These are phyloP conservation scores for Xanthia icteritia DNA, from an alignment of 2,888 invertebrate genomes.

Conservation along the genomic window DNA sequence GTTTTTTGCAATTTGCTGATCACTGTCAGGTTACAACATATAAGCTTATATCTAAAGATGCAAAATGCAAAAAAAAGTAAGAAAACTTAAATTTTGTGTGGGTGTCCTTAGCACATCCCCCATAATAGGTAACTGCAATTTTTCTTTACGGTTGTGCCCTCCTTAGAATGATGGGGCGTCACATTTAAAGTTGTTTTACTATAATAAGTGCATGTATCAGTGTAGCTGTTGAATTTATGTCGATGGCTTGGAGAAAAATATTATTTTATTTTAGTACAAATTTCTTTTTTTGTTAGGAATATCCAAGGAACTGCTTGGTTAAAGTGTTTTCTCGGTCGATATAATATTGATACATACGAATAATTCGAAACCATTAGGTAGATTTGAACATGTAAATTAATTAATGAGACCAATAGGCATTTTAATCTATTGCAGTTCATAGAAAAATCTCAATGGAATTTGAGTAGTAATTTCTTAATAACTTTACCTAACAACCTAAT, in stretches of 20 bases:
- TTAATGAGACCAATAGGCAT: conserved; percentile 13
- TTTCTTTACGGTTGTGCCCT: not conserved
- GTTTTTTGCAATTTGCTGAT: not conserved
- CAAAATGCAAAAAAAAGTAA: not conserved
- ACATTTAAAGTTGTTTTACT: conserved; percentile 21
- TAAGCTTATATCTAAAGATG: not conserved
- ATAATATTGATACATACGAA: not conserved
- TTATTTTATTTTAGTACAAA: conserved; percentile 67
- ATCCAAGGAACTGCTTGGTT: not conserved
- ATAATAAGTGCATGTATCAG: conserved; percentile 3
- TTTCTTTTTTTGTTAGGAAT: conserved; percentile 30
- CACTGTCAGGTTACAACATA: not conserved
- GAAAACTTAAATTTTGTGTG: not conserved
- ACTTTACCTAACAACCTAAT: not conserved
- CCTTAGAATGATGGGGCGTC: not conserved
- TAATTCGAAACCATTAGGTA: not conserved
- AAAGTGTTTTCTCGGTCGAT: not conserved
- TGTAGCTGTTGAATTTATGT: conserved; percentile 38
- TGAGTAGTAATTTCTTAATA: conserved; percentile 8
- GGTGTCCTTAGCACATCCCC: not conserved
- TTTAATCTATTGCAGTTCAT: conserved; percentile 15
- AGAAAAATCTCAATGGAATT: conserved; percentile 34
- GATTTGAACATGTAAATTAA: conserved; percentile 2
- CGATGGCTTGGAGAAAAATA: conserved; percentile 21
- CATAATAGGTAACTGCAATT: not conserved